A percentile compares a stretch with the other conserved stretches of the same genome.
Conservation (phyloP, 2,888 invertebrate species). For the Tinea pellionella region DNA sequence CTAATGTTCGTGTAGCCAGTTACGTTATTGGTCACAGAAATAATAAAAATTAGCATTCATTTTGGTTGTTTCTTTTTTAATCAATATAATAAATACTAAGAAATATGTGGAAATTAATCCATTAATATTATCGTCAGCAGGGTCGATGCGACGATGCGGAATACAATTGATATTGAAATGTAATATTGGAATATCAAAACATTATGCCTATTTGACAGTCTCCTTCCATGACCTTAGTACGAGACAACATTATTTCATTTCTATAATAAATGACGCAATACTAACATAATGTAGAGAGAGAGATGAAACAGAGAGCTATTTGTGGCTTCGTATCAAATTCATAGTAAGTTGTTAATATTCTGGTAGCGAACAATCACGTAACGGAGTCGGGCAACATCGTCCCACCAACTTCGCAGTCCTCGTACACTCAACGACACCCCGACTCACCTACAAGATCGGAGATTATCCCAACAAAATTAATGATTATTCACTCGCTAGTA, state of each 20-base stretch:
- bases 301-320: slow-evolving; percentile 5
- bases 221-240: background rate
- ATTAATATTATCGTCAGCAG: background rate
- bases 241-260: background rate
- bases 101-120: background rate
- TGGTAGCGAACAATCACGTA: slow-evolving; percentile 10
- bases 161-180: background rate
- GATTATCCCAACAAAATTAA: slow-evolving; percentile 12
- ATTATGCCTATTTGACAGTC: background rate
- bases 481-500: slow-evolving; percentile 7
- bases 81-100: no score
- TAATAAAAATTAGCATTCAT: no score
- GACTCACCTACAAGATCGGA: slow-evolving; percentile 3
- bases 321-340: slow-evolving; percentile 7
- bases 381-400: background rate
- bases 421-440: background rate
- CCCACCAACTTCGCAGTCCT: background rate
- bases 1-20: no score
- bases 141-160: background rate
- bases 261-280: slow-evolving; percentile 1
- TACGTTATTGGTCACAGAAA: no score
- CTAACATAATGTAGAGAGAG: slow-evolving; percentile 5
- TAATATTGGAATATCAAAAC: background rate
- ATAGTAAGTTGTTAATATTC: slow-evolving; percentile 10
- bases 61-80: no score